Base-by-base conservation (phyloP, 1,140 invertebrate species). In the Solenopsis invicta region DNA sequence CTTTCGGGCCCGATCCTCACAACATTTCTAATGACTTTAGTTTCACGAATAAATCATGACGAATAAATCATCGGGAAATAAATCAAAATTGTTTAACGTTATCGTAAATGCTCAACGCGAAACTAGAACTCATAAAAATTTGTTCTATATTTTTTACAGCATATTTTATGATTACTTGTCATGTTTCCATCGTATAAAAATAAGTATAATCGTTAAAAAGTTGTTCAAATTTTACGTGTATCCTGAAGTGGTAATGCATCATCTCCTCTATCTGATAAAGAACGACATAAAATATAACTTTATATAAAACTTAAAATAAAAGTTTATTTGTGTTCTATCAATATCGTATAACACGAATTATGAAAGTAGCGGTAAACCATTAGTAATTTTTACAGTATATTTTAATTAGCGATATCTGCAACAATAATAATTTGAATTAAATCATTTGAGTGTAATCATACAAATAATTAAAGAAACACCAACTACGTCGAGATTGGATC, bases 81-180 rank as follows among this genome's bases (percentile, higher is more conserved):
- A 56, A 56, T 56, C 10, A 54, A 54, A 74, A 56, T 34, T 1
- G n/a, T 21, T 54, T 74, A 72, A 52, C 10, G 29, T 34, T 54
- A 34, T 37, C 5, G 2, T 9, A 34, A 54, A 52, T 13, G 50
- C 12, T 9, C 37, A 56, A 56, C 10, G 52, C 29, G 12, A 74
- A 21, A 45, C 10, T 74, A n/a, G 13, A 74, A 74, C 37, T 45
- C n/a, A 10, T 45, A 48, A 74, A 41, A 37, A 54, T 66, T 66
- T 3, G 34, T 72, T n/a, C n/a, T 54, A 21, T 10, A 54, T 48
- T 48, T 69, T 69, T 48, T 48, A 21, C 8, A 13, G 10, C 6
- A 37, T 34, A 0, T 6, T n/a, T 72, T 37, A 8, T 18, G 48
- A 21, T 24, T 24, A 48, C 12, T 48, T 72, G 24, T 50, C 41